Evolutionary conservation across 1,140 invertebrate genomes (phyloP).

Genomic region (Artemia franciscana): DNA sequence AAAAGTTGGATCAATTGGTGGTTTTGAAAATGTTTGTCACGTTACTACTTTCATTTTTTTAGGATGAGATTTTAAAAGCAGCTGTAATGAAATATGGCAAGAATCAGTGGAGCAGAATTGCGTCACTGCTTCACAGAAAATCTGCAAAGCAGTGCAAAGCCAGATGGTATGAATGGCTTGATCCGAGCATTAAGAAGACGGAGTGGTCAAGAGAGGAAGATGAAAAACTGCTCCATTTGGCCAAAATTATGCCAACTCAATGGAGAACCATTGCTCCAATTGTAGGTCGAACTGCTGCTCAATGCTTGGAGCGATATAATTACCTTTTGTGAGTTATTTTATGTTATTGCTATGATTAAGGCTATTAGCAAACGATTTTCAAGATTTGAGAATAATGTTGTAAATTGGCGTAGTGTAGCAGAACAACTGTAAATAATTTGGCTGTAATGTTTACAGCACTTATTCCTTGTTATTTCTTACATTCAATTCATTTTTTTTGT

Average conservation of each 20-base stretch:
- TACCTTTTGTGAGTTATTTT: slow-evolving; percentile 77
- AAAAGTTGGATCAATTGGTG: neutral
- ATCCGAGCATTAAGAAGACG: slow-evolving; percentile 99
- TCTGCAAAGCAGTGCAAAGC: slow-evolving; percentile 99
- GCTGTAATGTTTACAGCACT: too few relatives aligned
- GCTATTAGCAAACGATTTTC: too few relatives aligned
- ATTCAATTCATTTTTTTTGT: too few relatives aligned
- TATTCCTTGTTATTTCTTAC: too few relatives aligned
- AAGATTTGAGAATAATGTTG: too few relatives aligned
- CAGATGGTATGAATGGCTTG: slow-evolving; percentile 98
- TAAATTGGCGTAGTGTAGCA: too few relatives aligned
- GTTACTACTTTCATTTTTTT: slow-evolving; percentile 14
- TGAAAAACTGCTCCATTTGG: slow-evolving; percentile 89
- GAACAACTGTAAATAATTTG: too few relatives aligned
- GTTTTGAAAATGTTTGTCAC: neutral
- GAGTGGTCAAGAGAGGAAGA: slow-evolving; percentile 99
- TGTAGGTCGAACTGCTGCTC: slow-evolving; percentile 90
- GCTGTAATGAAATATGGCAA: slow-evolving; percentile 99
- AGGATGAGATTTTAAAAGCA: slow-evolving; percentile 99
- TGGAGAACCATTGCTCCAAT: slow-evolving; percentile 99
- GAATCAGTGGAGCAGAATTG: slow-evolving; percentile 99
- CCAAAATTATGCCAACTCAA: slow-evolving; percentile 98
- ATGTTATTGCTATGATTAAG: too few relatives aligned
- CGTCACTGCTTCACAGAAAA: slow-evolving; percentile 90
- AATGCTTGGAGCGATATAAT: slow-evolving; percentile 94